phyloP scores from a whole-genome alignment of 2,797 vertebrate species.

The Astyanax mexicanus region DNA sequence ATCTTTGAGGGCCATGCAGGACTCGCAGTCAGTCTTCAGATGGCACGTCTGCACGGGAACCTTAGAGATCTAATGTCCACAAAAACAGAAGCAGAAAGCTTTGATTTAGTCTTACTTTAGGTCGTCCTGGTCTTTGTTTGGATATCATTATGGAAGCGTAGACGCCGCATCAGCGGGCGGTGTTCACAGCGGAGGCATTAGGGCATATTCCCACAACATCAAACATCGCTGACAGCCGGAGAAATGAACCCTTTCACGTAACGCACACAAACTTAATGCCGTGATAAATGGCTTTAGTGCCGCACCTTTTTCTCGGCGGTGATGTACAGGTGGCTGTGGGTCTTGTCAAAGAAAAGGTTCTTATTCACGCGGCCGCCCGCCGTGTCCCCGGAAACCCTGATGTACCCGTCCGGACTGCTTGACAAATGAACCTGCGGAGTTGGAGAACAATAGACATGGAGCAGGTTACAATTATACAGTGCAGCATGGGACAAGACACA shows the following conservation, averaged over 20 bases:
- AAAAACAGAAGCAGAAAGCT: not conserved
- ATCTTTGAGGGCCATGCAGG: slow-evolving; percentile 85
- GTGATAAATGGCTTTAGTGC: slow-evolving; percentile 52
- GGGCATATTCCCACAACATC: slow-evolving; percentile 26
- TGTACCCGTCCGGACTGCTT: slow-evolving; percentile 75
- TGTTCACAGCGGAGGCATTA: not conserved
- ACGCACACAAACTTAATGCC: slow-evolving; percentile 33
- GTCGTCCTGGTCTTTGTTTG: not conserved
- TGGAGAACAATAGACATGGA: slow-evolving; percentile 52
- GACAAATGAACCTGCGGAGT: slow-evolving; percentile 83
- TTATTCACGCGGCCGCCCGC: slow-evolving; percentile 84
- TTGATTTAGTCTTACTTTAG: not conserved
- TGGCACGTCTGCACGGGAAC: slow-evolving; percentile 90
- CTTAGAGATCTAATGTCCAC: slow-evolving; percentile 83
- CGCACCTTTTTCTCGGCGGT: slow-evolving; percentile 92
- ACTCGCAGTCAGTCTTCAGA: slow-evolving; percentile 81
- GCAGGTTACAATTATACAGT: slow-evolving; percentile 40
- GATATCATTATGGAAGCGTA: slow-evolving; percentile 5
- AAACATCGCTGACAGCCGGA: slow-evolving; percentile 19
- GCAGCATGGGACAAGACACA: slow-evolving; percentile 41
- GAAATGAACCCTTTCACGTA: slow-evolving; percentile 37
- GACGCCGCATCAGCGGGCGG: slow-evolving; percentile 14
- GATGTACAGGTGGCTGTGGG: slow-evolving; percentile 85
- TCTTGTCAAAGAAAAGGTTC: slow-evolving; percentile 88
- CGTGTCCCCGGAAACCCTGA: slow-evolving; percentile 76